Conservation (phyloP, 2,797 vertebrate species). For the Schizopygopsis malacanthus region DNA sequence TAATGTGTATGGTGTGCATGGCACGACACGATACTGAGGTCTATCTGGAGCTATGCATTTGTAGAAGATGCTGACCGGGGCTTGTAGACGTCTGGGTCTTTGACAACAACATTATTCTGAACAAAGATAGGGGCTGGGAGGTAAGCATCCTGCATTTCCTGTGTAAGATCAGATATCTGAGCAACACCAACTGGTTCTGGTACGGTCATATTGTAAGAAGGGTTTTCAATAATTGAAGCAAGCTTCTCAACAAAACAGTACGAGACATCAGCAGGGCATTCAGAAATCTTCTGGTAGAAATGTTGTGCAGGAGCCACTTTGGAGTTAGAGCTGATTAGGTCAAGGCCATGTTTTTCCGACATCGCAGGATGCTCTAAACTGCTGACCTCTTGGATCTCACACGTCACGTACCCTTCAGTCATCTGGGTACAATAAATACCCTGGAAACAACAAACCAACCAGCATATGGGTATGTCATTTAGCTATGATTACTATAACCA, state of each 20-base stretch:
- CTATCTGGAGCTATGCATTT: background rate
- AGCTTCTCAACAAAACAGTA: background rate
- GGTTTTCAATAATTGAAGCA: conserved; percentile 42
- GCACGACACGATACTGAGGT: background rate
- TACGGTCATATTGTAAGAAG: conserved; percentile 34
- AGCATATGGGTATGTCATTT: background rate
- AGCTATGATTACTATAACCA: background rate
- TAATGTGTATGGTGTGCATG: background rate
- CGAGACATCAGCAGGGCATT: background rate
- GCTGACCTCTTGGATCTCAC: conserved; percentile 27
- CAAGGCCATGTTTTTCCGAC: background rate
- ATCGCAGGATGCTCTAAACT: too few species aligned
- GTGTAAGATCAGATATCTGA: background rate
- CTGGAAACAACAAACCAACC: conserved; percentile 42
- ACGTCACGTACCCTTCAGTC: too few species aligned
- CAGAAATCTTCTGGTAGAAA: background rate
- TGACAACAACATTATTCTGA: background rate
- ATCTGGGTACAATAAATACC: background rate
- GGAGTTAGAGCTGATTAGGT: background rate
- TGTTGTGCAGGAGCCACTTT: background rate
- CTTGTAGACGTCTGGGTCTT: background rate
- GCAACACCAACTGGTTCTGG: background rate
- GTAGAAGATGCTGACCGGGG: background rate
- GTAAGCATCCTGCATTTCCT: conserved; percentile 41
- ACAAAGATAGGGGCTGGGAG: background rate